Evolutionary conservation across 2,797 vertebrate species (phyloP), one percentile per base, ranked within the genome.

Genomic region (Thalassophryne amazonica): DNA sequence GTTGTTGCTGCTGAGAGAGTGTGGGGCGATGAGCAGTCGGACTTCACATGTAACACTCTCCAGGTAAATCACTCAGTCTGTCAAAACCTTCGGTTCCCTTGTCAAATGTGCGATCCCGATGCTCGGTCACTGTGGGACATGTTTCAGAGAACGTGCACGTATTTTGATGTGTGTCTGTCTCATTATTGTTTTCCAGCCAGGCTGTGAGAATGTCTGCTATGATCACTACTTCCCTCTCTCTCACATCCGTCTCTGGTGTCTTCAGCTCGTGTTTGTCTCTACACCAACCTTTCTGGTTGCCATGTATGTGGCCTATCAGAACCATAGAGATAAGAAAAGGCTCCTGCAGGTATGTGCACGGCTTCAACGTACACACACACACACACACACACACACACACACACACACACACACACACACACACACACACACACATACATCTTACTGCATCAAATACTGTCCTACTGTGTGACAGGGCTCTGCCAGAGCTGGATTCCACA

Each of bases 141-240:
- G n/a, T n/a, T n/a, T n/a, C n/a, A n/a, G n/a, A n/a, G n/a, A n/a
- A n/a, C n/a, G n/a, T n/a, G n/a, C n/a, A n/a, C n/a, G n/a, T n/a
- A n/a, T n/a, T n/a, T n/a, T n/a, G n/a, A n/a, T 14, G 8, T 24
- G 4, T 7, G 2, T 16, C 3, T 18, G 4, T 34, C 1, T n/a
- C 21, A 29, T 9, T 14, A 10, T 6, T 47, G 21, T 25, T 8
- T 57, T 39, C 6, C 66, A 87, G 84, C 88, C 89, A 0, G 89
- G 90, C 36, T 91, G 90, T 69, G 82, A 88, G 55, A 91, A 89
- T 23, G 90, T 91, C 52, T 91, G 90, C 67, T 91, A 90, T 2
- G 89, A 91, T 47, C 86, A 86, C 46, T 89, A 84, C 82, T 91
- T 91, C 30, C 88, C 89, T 1, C 80, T 91, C 36, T 91, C 89